A percentile compares a stretch with the other conserved stretches of the same genome.
phyloP scores from a whole-genome alignment of 1,140 invertebrate genomes.

The Penaeus indicus region DNA sequence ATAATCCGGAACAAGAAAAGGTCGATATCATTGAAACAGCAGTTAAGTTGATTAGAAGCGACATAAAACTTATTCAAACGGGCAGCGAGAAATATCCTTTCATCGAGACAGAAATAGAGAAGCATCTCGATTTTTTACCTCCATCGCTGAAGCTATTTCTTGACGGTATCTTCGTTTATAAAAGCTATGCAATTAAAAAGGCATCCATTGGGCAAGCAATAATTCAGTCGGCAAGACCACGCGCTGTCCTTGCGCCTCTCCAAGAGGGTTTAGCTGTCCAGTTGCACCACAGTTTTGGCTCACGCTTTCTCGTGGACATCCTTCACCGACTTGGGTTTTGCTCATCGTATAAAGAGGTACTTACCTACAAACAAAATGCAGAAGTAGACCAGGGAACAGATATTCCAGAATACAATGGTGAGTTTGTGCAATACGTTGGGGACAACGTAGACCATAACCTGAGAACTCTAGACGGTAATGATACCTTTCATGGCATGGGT shows the following conservation, averaged over 20 bases:
- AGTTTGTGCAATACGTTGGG: conserved; percentile 28
- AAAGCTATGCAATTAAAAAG: conserved; percentile 1
- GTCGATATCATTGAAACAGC: background rate
- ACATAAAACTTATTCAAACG: no score
- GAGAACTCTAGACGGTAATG: conserved; percentile 16
- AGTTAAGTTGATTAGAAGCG: no score
- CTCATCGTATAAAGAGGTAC: conserved; percentile 1
- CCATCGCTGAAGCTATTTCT: conserved; percentile 20
- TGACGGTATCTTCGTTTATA: background rate
- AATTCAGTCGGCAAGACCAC: conserved; percentile 24
- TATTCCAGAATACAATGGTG: background rate
- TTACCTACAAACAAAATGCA: background rate
- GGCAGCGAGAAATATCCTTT: no score
- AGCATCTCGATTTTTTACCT: conserved; percentile 2
- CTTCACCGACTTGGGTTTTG: conserved; percentile 23
- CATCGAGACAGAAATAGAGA: conserved; percentile 19
- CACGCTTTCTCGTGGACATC: background rate
- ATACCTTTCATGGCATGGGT: conserved; percentile 29
- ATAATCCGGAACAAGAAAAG: background rate
- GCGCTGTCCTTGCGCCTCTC: conserved; percentile 26
- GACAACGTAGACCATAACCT: conserved; percentile 31
- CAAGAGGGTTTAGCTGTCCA: conserved; percentile 17
- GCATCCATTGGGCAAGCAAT: conserved; percentile 12
- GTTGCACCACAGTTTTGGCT: conserved; percentile 29
- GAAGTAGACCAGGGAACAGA: background rate